These are phyloP conservation scores for Suillia variegata DNA, from an alignment of 2,888 invertebrate species.

Conservation along the genomic window DNA sequence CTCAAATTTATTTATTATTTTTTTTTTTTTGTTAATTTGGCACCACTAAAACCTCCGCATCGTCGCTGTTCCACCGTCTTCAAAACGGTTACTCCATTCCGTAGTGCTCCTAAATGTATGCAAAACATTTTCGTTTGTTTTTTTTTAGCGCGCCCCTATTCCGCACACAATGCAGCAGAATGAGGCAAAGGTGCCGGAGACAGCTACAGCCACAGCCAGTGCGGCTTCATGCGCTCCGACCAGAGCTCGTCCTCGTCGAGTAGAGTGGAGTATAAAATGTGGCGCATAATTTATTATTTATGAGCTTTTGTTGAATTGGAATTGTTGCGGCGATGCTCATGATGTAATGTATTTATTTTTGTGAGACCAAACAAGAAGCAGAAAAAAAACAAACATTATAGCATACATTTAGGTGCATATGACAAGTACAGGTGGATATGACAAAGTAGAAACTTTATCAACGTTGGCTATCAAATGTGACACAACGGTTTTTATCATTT, in stretches of 20 bases:
- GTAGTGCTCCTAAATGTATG: constrained; percentile 21
- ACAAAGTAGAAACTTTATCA: neutral
- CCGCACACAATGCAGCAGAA: neutral
- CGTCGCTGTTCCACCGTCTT: no score
- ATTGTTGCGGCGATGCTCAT: constrained; percentile 32
- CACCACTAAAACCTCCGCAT: no score
- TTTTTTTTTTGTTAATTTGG: constrained; percentile 12
- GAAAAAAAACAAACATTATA: constrained; percentile 12
- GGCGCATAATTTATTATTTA: constrained; percentile 38
- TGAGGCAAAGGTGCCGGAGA: neutral
- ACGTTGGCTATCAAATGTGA: no score
- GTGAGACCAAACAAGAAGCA: constrained; percentile 9
- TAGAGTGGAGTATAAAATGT: constrained; percentile 24
- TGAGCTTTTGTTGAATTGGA: constrained; percentile 35
- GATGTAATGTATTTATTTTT: constrained; percentile 17
- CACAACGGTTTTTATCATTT: no score
- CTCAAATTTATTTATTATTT: no score
- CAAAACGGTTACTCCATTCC: constrained; percentile 7
- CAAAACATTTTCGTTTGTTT: constrained; percentile 15
- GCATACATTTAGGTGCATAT: neutral
- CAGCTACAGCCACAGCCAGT: no score
- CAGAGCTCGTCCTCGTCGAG: neutral
- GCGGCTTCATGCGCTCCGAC: no score
- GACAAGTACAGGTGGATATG: neutral
- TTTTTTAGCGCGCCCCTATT: neutral